Conservation (phyloP, 1,140 invertebrate species). For the Polypedilum pembai region DNA sequence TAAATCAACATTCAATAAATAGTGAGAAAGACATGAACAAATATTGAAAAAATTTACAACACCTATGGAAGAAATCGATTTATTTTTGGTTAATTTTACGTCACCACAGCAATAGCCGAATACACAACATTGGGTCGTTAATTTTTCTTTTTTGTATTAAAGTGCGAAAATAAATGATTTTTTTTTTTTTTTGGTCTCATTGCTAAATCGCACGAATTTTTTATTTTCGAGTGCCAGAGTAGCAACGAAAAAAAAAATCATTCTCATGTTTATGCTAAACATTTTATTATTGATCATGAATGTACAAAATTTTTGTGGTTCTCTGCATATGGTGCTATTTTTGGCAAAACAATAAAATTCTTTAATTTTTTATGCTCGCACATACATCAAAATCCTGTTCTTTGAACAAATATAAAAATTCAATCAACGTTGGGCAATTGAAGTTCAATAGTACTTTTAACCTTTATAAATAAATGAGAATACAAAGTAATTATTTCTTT, state of each 20-base stretch:
- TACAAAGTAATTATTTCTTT: conserved; percentile 18
- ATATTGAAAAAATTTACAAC: background rate
- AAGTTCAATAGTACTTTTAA: background rate
- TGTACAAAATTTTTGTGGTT: too few relatives aligned
- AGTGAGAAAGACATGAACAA: background rate
- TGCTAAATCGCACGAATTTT: too few relatives aligned
- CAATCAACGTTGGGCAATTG: background rate
- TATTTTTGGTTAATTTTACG: background rate
- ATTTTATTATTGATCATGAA: too few relatives aligned
- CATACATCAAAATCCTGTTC: background rate
- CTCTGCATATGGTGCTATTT: background rate
- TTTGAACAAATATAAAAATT: background rate
- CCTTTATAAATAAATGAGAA: background rate
- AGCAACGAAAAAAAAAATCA: too few relatives aligned
- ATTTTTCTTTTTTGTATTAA: background rate
- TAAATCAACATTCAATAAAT: background rate
- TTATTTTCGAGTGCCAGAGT: too few relatives aligned
- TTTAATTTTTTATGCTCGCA: background rate
- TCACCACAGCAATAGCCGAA: background rate
- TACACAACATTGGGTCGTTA: conserved; percentile 2
- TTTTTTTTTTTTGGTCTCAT: too few relatives aligned
- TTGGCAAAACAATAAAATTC: background rate
- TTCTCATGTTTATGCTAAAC: too few relatives aligned
- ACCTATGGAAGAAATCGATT: background rate
- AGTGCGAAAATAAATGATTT: background rate